Evolutionary conservation across 2,888 invertebrate genomes (phyloP).

Genomic region (Drosophila mettleri): DNA sequence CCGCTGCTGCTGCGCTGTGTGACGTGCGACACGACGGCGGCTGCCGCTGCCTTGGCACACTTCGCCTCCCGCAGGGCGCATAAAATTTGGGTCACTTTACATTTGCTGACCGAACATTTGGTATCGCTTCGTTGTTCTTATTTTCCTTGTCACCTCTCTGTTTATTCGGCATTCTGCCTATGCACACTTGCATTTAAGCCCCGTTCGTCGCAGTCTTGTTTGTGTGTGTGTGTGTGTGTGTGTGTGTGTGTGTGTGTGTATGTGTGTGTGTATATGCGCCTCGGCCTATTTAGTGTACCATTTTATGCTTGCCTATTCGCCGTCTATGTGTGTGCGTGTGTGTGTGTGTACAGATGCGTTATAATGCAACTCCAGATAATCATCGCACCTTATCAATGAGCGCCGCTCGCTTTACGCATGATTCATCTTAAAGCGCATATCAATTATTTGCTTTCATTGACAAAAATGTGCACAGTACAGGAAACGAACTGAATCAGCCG

Average conservation of each 20-base stretch:
- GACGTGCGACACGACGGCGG: conserved; percentile 42
- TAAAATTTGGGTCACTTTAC: conserved; percentile 79
- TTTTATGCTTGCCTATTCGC: conserved; percentile 2
- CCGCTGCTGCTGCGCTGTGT: conserved; percentile 11
- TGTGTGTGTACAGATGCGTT: conserved; percentile 10
- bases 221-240: background rate
- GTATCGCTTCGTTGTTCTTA: conserved; percentile 60
- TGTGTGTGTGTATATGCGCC: conserved; percentile 5
- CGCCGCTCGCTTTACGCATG: conserved; percentile 60
- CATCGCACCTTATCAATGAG: conserved; percentile 51
- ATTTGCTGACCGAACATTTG: conserved; percentile 75
- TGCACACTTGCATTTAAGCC: conserved; percentile 55
- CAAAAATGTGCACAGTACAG: conserved; percentile 68
- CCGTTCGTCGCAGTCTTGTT: conserved; percentile 5
- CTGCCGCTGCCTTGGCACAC: conserved; percentile 76
- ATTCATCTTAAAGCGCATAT: conserved; percentile 66
- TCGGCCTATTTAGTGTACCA: conserved; percentile 55
- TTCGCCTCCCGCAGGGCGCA: conserved; percentile 63
- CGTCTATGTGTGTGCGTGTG: background rate
- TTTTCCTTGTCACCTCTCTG: conserved; percentile 45
- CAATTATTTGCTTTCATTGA: conserved; percentile 73
- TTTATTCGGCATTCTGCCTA: conserved; percentile 64
- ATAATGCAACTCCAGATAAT: conserved; percentile 11
- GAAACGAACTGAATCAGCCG: conserved; percentile 53
- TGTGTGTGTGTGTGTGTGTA: background rate